phyloP scores from a whole-genome alignment of 2,888 invertebrate species.

The Sinodicranocentrus sp. region DNA sequence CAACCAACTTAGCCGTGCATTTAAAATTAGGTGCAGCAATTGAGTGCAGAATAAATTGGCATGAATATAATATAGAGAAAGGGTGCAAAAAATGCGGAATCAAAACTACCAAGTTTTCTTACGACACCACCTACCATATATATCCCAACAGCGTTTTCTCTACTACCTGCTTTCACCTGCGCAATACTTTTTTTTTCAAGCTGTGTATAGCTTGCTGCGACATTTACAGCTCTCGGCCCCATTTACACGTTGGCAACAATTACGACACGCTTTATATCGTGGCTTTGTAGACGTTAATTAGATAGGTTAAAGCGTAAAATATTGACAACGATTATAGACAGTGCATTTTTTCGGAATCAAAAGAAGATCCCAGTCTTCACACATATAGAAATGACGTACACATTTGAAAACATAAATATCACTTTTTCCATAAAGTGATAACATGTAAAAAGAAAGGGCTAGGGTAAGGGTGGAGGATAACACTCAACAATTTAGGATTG shows the following conservation, averaged over 20 bases:
- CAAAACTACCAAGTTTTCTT: too few species aligned
- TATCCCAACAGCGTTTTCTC: too few species aligned
- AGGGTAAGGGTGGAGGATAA: background rate
- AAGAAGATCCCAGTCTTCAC: conserved; percentile 5
- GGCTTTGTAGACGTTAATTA: too few species aligned
- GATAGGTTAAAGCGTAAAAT: too few species aligned
- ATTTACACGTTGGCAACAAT: conserved; percentile 24
- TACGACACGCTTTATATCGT: conserved; percentile 35
- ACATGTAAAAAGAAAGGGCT: background rate
- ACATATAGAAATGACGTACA: background rate
- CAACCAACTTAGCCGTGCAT: conserved; percentile 50
- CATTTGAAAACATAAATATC: background rate
- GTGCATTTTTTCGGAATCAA: conserved; percentile 12
- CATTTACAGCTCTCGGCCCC: too few species aligned
- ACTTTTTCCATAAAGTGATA: too few species aligned
- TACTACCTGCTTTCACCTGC: too few species aligned
- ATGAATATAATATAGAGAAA: conserved; percentile 27
- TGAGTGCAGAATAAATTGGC: conserved; percentile 42
- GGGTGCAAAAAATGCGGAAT: conserved; percentile 39
- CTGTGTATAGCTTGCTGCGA: too few species aligned
- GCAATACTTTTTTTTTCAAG: too few species aligned
- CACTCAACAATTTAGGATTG: conserved; percentile 10
- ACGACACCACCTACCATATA: conserved; percentile 30
- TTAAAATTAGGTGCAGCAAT: conserved; percentile 41
- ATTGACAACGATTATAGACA: conserved; percentile 18